Base-by-base conservation (phyloP, 2,888 invertebrate species). In the Polyploca ridens region DNA sequence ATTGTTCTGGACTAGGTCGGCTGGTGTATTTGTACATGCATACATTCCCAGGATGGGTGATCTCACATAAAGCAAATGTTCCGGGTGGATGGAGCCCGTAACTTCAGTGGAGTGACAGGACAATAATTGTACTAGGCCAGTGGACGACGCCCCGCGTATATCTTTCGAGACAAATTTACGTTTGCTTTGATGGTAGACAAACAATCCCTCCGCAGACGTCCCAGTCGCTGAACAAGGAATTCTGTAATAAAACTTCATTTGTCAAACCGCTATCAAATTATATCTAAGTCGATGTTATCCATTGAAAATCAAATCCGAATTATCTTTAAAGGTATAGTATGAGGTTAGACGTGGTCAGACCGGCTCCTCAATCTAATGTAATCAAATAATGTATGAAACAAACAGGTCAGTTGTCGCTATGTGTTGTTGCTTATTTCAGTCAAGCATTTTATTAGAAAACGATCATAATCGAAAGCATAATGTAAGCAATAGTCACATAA, bases 51-150 rank as follows among this genome's bases (percentile, higher is more conserved):
- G 82, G 81, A 84, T 75, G 74, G 74, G 75, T 83, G 82, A 85
- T 86, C 85, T 82, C 83, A 84, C 85, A 90, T 89, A 88, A 90
- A 90, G 81, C 82, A 88, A 86, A 86, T 82, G 85, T 82, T 79
- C 81, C 74, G 75, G 75, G 79, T 81, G 78, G 84, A 86, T 80
- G 77, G 81, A 78, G 79, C 86, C 78, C 89, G 89, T 92, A 91
- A 90, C 91, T 92, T 84, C 76, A 65, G 74, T 72, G 70, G 90
- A 91, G 87, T 90, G 91, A 92, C 91, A 90, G 90, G 90, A 92
- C 91, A 91, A 91, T 91, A 90, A 90, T 90, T 91, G 91, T 85
- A 81, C 79, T 80, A 81, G 81, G 83, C 86, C 83, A 76, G 83
- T 83, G 75, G 72, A 76, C 80, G 77, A 82, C 82, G 83, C 85